Conservation (phyloP, 2,113 vertebrate species). For the Cyprinus carpio region DNA sequence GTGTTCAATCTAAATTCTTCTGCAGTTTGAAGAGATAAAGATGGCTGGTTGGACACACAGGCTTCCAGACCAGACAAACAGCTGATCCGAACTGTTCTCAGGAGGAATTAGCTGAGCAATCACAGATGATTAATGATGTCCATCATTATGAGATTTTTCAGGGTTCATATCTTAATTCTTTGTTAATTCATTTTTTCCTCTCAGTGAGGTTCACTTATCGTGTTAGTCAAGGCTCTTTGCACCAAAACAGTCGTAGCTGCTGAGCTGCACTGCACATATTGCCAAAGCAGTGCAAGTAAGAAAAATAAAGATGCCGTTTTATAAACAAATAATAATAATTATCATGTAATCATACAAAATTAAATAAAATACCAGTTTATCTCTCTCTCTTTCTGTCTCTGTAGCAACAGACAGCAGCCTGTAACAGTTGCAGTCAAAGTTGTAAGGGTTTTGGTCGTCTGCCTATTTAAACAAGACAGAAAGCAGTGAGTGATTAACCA, state of each 20-base stretch:
- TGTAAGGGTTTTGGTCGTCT: constrained; percentile 43
- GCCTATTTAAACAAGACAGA: constrained; percentile 48
- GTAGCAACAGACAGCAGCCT: constrained; percentile 15
- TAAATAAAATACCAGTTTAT: constrained; percentile 21
- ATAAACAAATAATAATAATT: not conserved
- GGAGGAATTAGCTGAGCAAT: not conserved
- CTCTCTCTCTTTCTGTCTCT: constrained; percentile 40
- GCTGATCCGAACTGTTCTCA: constrained; percentile 16
- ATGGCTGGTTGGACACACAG: constrained; percentile 33
- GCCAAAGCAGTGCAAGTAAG: not conserved
- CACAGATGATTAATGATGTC: not conserved
- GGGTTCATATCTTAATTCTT: not conserved
- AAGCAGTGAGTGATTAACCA: constrained; percentile 50
- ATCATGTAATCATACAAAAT: not conserved
- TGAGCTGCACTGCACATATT: not conserved
- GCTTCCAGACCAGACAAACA: constrained; percentile 47
- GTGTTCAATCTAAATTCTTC: constrained; percentile 2
- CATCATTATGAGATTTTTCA: not conserved
- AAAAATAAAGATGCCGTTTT: not conserved
- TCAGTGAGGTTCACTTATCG: not conserved
- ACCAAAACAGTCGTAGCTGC: not conserved
- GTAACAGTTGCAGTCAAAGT: constrained; percentile 27
- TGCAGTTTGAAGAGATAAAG: constrained; percentile 49
- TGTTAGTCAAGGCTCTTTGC: not conserved
- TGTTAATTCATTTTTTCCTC: not conserved